Conservation (phyloP, 1,140 invertebrate genomes). For the Drosophila nebulosa region DNA sequence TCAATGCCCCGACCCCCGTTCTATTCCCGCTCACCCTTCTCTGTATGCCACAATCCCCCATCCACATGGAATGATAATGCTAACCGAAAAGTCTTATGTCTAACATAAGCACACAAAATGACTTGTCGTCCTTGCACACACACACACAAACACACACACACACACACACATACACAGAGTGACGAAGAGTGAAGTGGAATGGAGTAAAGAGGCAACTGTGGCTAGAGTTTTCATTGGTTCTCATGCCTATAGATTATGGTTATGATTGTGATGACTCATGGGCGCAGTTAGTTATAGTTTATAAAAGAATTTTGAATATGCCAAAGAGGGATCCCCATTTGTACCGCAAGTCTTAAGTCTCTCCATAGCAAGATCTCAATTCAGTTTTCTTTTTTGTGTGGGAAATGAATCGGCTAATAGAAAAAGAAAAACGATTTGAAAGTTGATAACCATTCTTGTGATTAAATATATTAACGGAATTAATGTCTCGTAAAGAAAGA, state of each 20-base stretch:
- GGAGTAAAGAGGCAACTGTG: not conserved
- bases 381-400: too few relatives aligned
- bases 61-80: not conserved
- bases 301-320: too few relatives aligned
- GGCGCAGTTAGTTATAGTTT: not conserved
- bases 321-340: too few relatives aligned
- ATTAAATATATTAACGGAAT: too few relatives aligned
- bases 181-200: not conserved
- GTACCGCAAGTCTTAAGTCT: too few relatives aligned
- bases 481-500: too few relatives aligned
- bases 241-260: not conserved
- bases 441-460: too few relatives aligned
- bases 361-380: too few relatives aligned
- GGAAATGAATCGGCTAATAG: too few relatives aligned
- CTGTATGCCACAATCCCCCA: not conserved
- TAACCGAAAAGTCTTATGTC: not conserved
- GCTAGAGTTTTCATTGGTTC: not conserved
- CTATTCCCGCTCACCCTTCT: too few relatives aligned
- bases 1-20: not conserved
- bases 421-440: too few relatives aligned
- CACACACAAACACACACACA: not conserved
- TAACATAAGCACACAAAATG: conserved; percentile 19
- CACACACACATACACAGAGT: not conserved
- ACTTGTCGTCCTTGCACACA: not conserved
- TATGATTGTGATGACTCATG: not conserved